Evolutionary conservation across 2,888 invertebrate species (phyloP), one percentile per base, ranked within the genome.

Genomic region (Amphipyra berbera): DNA sequence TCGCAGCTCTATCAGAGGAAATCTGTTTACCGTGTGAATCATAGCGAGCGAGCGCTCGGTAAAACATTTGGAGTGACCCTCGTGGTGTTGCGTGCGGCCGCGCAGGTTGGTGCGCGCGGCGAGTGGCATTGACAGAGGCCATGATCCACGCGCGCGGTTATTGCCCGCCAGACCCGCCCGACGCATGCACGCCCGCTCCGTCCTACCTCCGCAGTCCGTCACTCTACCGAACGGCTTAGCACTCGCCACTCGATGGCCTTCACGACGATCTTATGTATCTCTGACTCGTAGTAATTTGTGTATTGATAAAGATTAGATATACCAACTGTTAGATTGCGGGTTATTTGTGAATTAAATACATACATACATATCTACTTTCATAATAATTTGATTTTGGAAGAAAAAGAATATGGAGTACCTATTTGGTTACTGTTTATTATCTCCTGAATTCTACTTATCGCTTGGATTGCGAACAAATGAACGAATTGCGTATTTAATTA

Each of bases 81-180:
- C 54, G 68, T 65, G 59, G 55, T 60, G 50, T 59, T 30, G 65
- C 57, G 71, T 68, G 67, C 68, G 69, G 72, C 61, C 73, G 80
- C 70, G 71, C 72, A 76, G 79, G 81, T 84, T 82, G 80, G 68
- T 6, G 30, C 30, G 30, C 30, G 30, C 2, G 85, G 30, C 30
- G 30, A 30, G 85, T 91, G 93, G 90, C 92, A 93, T 92, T 92
- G 93, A 90, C 89, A 89, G 92, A 92, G 93, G 93, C 93, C 93
- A 87, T 90, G 91, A 90, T 88, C 89, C 86, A 70, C 59, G 79
- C 74, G 87, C 82, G 90, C 92, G 93, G 93, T 92, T 92, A 93
- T 90, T 92, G 93, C 90, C 92, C 92, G 90, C 87, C 59, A 70
- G 60, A 47, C 79, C 81, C 80, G 82, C 77, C 30, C 73, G 81